phyloP scores from a whole-genome alignment of 2,888 invertebrate species.

The Eulithis prunata region DNA sequence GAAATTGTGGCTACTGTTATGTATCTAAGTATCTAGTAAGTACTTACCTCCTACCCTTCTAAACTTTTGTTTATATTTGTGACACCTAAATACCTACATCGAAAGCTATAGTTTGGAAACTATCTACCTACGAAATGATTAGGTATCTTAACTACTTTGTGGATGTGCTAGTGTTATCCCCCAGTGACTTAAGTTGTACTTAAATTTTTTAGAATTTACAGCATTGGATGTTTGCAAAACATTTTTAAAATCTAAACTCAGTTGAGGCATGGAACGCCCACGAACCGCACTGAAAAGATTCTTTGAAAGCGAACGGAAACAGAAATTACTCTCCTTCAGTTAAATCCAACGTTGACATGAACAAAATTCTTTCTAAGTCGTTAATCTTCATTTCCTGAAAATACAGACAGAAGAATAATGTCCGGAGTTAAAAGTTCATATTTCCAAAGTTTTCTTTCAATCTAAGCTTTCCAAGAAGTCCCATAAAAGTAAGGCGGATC shows the following conservation, averaged over 20 bases:
- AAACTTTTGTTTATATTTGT: too few relatives aligned
- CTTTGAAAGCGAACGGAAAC: conserved; percentile 7
- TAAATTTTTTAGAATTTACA: too few relatives aligned
- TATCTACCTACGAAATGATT: too few relatives aligned
- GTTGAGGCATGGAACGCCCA: not conserved
- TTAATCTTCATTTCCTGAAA: conserved; percentile 38
- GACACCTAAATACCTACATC: too few relatives aligned
- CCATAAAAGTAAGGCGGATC: conserved; percentile 27
- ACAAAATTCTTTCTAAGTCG: conserved; percentile 34
- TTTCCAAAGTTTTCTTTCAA: conserved; percentile 36
- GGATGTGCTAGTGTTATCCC: too few relatives aligned
- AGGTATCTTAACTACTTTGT: too few relatives aligned
- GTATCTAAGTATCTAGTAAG: too few relatives aligned
- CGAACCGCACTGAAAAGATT: conserved; percentile 7
- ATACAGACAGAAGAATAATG: conserved; percentile 41
- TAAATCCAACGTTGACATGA: conserved; percentile 28
- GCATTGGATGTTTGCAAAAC: not conserved
- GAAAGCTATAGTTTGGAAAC: too few relatives aligned
- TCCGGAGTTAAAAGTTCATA: conserved; percentile 38
- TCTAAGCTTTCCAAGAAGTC: conserved; percentile 30
- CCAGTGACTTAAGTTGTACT: too few relatives aligned
- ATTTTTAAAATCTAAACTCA: not conserved
- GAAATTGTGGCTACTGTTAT: not conserved
- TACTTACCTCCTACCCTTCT: too few relatives aligned
- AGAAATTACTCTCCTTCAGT: conserved; percentile 27